Conservation (phyloP, 2,888 invertebrate genomes). For the Drosophila seclusa region DNA sequence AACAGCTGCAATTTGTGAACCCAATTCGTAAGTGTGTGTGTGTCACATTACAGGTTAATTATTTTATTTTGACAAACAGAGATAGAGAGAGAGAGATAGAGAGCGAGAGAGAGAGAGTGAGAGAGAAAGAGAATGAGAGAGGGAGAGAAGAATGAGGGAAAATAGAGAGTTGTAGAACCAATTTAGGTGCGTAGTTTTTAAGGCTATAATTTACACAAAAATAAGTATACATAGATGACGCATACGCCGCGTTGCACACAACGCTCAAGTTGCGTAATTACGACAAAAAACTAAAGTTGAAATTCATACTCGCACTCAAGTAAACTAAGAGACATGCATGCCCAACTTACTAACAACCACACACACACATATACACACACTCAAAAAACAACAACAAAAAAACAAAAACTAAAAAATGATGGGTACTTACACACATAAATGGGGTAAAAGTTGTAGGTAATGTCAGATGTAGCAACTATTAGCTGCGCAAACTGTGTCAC, state of each 20-base stretch:
- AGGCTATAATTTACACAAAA: constrained; percentile 49
- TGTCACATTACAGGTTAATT: constrained; percentile 63
- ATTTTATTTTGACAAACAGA: constrained; percentile 46
- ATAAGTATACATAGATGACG: constrained; percentile 61
- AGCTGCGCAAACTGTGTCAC: constrained; percentile 51
- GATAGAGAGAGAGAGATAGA: background rate
- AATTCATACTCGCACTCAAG: constrained; percentile 79
- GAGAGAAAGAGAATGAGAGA: background rate
- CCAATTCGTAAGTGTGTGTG: constrained; percentile 11
- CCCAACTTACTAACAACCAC: constrained; percentile 28
- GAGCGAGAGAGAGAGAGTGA: background rate
- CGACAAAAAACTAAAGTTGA: constrained; percentile 69
- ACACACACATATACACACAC: constrained; percentile 28
- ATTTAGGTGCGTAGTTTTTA: constrained; percentile 24
- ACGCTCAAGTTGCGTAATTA: constrained; percentile 73
- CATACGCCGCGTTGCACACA: constrained; percentile 63
- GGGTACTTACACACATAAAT: constrained; percentile 13
- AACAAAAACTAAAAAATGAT: constrained; percentile 11
- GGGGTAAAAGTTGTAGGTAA: constrained; percentile 47
- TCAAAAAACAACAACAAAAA: constrained; percentile 9
- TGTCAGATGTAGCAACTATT: constrained; percentile 47
- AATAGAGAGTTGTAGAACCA: constrained; percentile 14
- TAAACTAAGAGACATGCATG: constrained; percentile 65
- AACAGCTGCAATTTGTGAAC: constrained; percentile 15
- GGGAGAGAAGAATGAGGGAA: background rate